These are phyloP conservation scores for Acrocephalus kingi DNA, from an alignment of 2,113 vertebrate genomes.

Conservation along the genomic window DNA sequence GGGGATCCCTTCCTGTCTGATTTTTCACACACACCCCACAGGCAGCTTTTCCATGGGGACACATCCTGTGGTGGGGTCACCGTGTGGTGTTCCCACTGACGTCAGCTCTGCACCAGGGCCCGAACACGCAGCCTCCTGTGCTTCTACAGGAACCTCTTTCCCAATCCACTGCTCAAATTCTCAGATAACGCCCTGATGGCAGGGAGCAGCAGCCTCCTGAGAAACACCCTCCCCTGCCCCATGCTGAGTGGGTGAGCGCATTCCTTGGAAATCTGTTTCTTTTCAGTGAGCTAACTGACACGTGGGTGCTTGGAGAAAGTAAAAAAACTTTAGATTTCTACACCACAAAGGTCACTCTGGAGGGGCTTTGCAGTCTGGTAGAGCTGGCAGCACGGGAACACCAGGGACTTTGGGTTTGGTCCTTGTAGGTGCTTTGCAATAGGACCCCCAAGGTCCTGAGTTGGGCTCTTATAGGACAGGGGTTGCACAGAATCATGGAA, in stretches of 20 bases:
- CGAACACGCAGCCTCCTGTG: accelerated
- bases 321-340: background rate
- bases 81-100: accelerated
- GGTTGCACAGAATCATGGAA: background rate
- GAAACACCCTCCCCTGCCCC: background rate
- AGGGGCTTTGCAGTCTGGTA: background rate
- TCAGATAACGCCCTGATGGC: background rate
- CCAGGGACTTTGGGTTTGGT: background rate
- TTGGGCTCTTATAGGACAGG: background rate
- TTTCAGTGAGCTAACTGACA: conserved; percentile 25
- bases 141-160: background rate
- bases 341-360: background rate
- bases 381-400: background rate
- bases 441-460: background rate
- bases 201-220: background rate
- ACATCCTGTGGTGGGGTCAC: accelerated
- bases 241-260: background rate
- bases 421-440: background rate
- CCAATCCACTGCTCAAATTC: background rate
- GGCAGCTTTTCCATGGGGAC: background rate
- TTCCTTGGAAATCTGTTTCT: conserved; percentile 55
- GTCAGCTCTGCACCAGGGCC: background rate
- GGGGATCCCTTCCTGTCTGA: background rate
- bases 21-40: background rate
- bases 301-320: background rate